A percentile compares a stretch with the other conserved stretches of the same genome.
phyloP scores from a whole-genome alignment of 2,113 vertebrate species.

The Hepsetus odoe region DNA sequence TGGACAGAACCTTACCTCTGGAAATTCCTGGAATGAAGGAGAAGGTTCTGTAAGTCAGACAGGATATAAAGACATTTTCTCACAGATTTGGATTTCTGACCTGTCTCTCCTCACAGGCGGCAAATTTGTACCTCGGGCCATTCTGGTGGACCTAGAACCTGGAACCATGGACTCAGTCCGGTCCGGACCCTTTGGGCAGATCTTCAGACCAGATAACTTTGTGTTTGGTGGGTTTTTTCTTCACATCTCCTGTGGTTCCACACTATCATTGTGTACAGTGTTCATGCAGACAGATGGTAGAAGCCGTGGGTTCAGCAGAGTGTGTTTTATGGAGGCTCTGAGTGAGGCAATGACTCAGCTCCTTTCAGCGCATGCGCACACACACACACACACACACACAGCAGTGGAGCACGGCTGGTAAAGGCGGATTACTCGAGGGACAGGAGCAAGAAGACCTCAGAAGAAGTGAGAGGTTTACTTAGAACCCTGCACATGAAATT shows the following conservation, averaged over 20 bases:
- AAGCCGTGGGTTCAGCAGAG: background rate
- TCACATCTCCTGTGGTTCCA: background rate
- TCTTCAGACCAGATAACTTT: slow-evolving; percentile 80
- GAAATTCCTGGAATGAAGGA: no score
- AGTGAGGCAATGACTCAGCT: slow-evolving; percentile 8
- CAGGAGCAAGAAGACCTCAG: no score
- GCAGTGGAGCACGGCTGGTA: no score
- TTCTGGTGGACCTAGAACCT: slow-evolving; percentile 78
- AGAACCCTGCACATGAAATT: no score
- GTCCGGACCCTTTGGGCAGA: slow-evolving; percentile 77
- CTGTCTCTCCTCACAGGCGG: slow-evolving; percentile 62
- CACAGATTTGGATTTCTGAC: background rate
- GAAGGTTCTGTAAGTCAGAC: no score
- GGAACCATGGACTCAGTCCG: slow-evolving; percentile 81
- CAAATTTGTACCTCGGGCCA: slow-evolving; percentile 78
- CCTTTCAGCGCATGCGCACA: background rate
- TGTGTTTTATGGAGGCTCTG: background rate
- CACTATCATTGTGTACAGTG: background rate
- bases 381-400: no score
- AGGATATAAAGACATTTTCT: no score
- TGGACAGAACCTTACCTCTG: no score
- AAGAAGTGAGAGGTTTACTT: no score
- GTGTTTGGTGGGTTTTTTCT: slow-evolving; percentile 72
- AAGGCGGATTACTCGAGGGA: no score
- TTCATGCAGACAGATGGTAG: background rate